These are phyloP conservation scores for Drosophila prolongata DNA, from an alignment of 2,888 invertebrate genomes.

Conservation along the genomic window DNA sequence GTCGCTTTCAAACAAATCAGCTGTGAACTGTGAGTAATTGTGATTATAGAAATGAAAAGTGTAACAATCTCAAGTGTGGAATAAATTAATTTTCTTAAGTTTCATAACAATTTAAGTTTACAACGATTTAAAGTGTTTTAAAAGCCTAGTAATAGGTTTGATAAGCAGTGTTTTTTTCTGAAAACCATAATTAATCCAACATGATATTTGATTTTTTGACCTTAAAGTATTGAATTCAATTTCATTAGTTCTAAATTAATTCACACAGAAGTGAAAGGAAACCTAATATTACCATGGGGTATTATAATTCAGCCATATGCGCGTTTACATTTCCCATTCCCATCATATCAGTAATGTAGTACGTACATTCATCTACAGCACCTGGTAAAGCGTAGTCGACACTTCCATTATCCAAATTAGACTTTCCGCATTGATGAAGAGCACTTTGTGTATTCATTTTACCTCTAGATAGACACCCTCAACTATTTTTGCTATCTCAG, in stretches of 20 bases:
- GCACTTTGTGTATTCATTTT: slow-evolving; percentile 1
- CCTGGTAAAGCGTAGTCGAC: slow-evolving; percentile 6
- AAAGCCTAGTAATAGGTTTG: too few species aligned
- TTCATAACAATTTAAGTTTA: too few species aligned
- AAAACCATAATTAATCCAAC: too few species aligned
- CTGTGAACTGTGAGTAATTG: not conserved
- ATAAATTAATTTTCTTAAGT: too few species aligned
- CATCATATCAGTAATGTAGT: slow-evolving; percentile 10
- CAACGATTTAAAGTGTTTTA: too few species aligned
- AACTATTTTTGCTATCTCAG: slow-evolving; percentile 5
- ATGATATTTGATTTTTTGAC: too few species aligned
- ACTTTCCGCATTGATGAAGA: slow-evolving; percentile 30
- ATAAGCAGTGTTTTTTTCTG: too few species aligned
- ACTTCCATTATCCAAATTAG: slow-evolving; percentile 26
- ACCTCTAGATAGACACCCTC: not conserved
- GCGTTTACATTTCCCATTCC: slow-evolving; percentile 4
- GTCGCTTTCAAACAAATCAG: not conserved
- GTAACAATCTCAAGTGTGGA: not conserved
- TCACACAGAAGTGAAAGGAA: not conserved
- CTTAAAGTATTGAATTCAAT: too few species aligned
- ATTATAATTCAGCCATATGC: not conserved
- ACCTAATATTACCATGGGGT: not conserved
- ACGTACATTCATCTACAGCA: not conserved
- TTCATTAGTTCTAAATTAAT: not conserved
- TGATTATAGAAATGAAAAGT: slow-evolving; percentile 1